phyloP scores from a whole-genome alignment of 2,888 invertebrate genomes.

The Drosophila ochracea region DNA sequence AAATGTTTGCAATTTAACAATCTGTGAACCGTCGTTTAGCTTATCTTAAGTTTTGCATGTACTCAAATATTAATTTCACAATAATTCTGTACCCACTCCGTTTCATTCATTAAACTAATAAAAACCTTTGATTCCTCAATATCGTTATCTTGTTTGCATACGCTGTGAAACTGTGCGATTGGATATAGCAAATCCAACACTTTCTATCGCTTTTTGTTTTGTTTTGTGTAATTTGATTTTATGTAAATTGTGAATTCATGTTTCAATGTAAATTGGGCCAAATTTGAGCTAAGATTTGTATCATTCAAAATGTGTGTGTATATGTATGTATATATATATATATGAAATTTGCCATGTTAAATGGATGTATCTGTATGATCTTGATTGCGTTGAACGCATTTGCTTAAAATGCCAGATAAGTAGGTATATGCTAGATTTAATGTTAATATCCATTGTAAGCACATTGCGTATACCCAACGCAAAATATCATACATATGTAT shows the following conservation, averaged over 20 bases:
- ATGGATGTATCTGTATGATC: not conserved
- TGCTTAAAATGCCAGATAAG: not conserved
- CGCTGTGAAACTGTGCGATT: too few relatives aligned
- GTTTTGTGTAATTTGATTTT: not conserved
- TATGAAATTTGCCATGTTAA: not conserved
- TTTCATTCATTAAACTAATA: too few relatives aligned
- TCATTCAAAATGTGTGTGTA: not conserved
- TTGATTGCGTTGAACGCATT: constrained; percentile 1
- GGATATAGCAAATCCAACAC: too few relatives aligned
- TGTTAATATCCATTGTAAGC: not conserved
- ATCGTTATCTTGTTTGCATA: too few relatives aligned
- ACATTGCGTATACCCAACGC: constrained; percentile 44
- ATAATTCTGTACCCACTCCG: too few relatives aligned
- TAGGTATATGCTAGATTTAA: not conserved
- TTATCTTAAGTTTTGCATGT: too few relatives aligned
- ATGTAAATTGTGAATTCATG: not conserved
- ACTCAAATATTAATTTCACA: too few relatives aligned
- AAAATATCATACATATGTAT: not conserved
- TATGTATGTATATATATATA: not conserved
- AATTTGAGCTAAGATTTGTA: not conserved
- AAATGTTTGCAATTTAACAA: too few relatives aligned
- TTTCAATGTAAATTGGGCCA: not conserved
- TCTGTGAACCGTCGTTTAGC: too few relatives aligned
- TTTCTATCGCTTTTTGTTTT: too few relatives aligned
- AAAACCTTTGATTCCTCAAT: too few relatives aligned